Evolutionary conservation across 2,888 invertebrate genomes (phyloP).

Genomic region (Diloba caeruleocephala): DNA sequence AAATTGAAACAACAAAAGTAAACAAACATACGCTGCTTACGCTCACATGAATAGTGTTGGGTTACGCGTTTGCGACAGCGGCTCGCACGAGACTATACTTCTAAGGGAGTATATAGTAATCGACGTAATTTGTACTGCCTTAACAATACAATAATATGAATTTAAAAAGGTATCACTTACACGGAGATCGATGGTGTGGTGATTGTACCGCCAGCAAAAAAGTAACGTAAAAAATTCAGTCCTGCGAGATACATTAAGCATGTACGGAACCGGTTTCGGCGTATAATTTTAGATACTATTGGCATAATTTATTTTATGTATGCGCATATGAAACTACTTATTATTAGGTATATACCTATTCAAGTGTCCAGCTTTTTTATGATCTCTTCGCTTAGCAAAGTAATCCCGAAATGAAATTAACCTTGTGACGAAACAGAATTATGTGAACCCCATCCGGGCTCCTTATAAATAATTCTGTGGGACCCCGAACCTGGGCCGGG

Average conservation of each 20-base stretch:
- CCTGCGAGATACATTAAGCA: conserved; percentile 2
- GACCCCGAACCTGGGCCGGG: conserved; percentile 47
- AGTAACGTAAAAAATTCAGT: conserved; percentile 9
- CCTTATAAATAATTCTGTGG: conserved; percentile 71
- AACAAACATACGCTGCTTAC: too few relatives aligned
- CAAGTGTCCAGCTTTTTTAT: neutral
- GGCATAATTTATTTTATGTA: conserved; percentile 3
- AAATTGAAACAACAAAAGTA: too few relatives aligned
- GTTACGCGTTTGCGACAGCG: too few relatives aligned
- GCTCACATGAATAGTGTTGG: too few relatives aligned
- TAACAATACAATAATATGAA: too few relatives aligned
- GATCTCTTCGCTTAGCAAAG: conserved; percentile 28
- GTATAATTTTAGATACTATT: conserved; percentile 7
- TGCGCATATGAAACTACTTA: neutral
- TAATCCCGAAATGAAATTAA: conserved; percentile 38
- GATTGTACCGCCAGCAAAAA: conserved; percentile 8
- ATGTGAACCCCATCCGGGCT: conserved; percentile 49
- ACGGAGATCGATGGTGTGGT: conserved; percentile 7
- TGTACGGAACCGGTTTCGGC: conserved; percentile 14
- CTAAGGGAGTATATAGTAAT: too few relatives aligned
- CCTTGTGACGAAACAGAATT: conserved; percentile 44
- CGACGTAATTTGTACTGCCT: neutral
- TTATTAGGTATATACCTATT: neutral
- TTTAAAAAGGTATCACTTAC: neutral
- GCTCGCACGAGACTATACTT: too few relatives aligned